Evolutionary conservation across 2,113 vertebrate species (phyloP), one percentile per base, ranked within the genome.

Genomic region (Choloepus hoffmanni): DNA sequence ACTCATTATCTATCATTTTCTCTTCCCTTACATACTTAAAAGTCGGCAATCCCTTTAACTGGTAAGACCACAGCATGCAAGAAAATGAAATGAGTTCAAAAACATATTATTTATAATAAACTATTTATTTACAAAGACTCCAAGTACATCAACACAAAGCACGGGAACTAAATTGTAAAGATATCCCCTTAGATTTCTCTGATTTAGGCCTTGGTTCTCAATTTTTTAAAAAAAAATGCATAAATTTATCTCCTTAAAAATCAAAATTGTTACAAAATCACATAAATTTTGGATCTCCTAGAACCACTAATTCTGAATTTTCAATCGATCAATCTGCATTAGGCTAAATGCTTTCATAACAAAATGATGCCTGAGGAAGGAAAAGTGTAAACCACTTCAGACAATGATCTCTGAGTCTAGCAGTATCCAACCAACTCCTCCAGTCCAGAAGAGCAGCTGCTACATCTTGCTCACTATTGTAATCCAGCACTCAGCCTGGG

Each of bases 211-310:
- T 30, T 26, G 81, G 21, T 68, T 95, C 36, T 76, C 79, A 58
- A 93, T 58, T 40, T 26, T 30, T 62, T 67, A 68, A 40, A 70
- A 93, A 84, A 48, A 72, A 95, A 89, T 60, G 50, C 28, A 95
- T 89, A 84, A 73, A 30, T 40, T 83, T 89, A 89, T 30, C 21
- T 90, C 30, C 33, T 96, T 92, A 94, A 84, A 81, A 70, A n/a
- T 63, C 9, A 90, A 89, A 82, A 85, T 72, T 79, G 67, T 65
- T 79, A 82, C 12, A 95, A n/a, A 40, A 16, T 72, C 21, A 76
- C 19, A 78, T 79, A 23, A 79, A 87, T 81, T 92, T 79, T 92
- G 63, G 74, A 90, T 74, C 50, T 14, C 79, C 18, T 1, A 92
- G 72, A 96, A 82, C 6, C 28, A 73, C 33, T 74, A 58, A 60